These are phyloP conservation scores for Cotesia vestalis DNA, from an alignment of 1,140 invertebrate genomes.

Conservation along the genomic window DNA sequence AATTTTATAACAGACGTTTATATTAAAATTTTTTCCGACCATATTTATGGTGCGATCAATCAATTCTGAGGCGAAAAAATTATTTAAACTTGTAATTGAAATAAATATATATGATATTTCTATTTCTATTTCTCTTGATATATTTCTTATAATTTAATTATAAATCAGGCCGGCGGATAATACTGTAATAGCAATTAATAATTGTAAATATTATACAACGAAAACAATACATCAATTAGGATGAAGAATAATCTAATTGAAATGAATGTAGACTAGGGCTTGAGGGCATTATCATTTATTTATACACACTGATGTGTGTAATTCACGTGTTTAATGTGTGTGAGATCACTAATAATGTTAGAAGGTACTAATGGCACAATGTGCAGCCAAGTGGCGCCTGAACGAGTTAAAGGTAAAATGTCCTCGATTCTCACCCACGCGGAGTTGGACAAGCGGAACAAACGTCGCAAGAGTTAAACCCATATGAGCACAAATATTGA, in stretches of 20 bases:
- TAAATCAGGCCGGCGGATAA: too few relatives aligned
- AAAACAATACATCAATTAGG: constrained; percentile 6
- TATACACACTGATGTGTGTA: constrained; percentile 15
- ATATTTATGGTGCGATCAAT: too few relatives aligned
- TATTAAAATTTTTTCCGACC: too few relatives aligned
- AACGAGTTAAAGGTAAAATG: constrained; percentile 11
- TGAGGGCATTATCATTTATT: constrained; percentile 22
- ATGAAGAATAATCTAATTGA: constrained; percentile 18
- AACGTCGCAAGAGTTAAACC: constrained; percentile 22
- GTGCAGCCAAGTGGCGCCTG: constrained; percentile 24
- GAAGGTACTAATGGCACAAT: neutral
- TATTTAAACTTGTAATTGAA: too few relatives aligned
- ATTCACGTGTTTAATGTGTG: neutral
- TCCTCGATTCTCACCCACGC: constrained; percentile 26
- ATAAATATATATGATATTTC: too few relatives aligned
- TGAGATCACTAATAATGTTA: neutral
- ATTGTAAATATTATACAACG: neutral
- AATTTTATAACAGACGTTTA: too few relatives aligned
- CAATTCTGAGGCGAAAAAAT: too few relatives aligned
- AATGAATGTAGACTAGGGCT: constrained; percentile 25
- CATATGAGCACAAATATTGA: constrained; percentile 15
- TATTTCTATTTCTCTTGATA: too few relatives aligned
- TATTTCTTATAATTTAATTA: too few relatives aligned
- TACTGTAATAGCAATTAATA: neutral
- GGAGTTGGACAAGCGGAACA: constrained; percentile 23